A percentile compares a stretch with the other conserved stretches of the same genome.
Conservation (phyloP, 1,140 invertebrate species). For the Zophobas morio region DNA sequence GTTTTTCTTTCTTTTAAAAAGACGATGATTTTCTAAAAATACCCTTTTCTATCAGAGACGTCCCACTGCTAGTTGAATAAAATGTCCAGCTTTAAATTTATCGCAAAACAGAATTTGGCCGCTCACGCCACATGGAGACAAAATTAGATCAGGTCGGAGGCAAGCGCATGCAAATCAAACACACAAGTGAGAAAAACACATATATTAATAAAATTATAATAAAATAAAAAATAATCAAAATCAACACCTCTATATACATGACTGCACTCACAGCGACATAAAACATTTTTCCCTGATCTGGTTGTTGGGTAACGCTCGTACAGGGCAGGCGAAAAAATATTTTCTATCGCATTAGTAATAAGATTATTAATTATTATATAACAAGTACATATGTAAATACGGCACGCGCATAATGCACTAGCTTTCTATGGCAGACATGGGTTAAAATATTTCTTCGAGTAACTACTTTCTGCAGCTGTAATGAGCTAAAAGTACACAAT, state of each 20-base stretch:
- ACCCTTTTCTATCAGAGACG: slow-evolving; percentile 16
- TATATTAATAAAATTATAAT: slow-evolving; percentile 37
- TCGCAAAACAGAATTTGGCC: slow-evolving; percentile 17
- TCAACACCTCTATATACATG: slow-evolving; percentile 37
- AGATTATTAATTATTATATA: slow-evolving; percentile 29
- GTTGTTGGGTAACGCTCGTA: background rate
- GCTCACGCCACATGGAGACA: background rate
- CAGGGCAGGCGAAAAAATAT: slow-evolving; percentile 21
- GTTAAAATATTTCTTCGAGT: slow-evolving; percentile 6
- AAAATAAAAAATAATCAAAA: slow-evolving; percentile 24
- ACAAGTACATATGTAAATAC: slow-evolving; percentile 33
- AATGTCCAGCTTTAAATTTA: slow-evolving; percentile 4
- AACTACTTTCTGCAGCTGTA: slow-evolving; percentile 13
- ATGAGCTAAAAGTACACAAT: slow-evolving; percentile 22
- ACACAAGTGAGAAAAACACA: slow-evolving; percentile 10
- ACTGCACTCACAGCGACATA: slow-evolving; percentile 18
- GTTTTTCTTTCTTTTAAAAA: slow-evolving; percentile 13
- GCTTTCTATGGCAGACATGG: slow-evolving; percentile 40
- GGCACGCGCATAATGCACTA: slow-evolving; percentile 43
- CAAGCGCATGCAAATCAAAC: slow-evolving; percentile 28
- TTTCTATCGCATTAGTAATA: background rate
- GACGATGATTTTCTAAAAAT: background rate
- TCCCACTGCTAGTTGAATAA: slow-evolving; percentile 16
- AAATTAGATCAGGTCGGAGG: slow-evolving; percentile 11
- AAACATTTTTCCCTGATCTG: background rate